Percentiles rank a stretch among this genome's conserved stretches.
Conservation (phyloP, 2,888 invertebrate species). For the Leptura quadrifasciata region DNA sequence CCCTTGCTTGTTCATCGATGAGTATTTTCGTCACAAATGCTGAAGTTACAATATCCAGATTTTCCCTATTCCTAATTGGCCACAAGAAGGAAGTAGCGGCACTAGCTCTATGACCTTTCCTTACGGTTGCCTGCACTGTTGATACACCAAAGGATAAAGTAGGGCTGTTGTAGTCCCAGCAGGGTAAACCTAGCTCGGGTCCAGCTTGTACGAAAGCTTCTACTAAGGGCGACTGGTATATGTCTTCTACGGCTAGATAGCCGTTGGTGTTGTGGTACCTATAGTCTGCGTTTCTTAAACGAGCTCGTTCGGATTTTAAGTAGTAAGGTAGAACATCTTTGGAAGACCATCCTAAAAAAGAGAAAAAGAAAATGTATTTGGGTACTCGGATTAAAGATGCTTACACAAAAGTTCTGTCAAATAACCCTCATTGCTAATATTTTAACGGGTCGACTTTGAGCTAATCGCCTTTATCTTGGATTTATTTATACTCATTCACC, state of each 20-base stretch:
- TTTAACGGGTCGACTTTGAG: no score
- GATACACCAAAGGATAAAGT: conserved; percentile 69
- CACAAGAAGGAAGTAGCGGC: conserved; percentile 78
- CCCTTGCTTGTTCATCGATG: conserved; percentile 72
- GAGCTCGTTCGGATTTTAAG: conserved; percentile 71
- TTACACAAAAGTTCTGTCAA: no score
- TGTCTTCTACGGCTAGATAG: conserved; percentile 78
- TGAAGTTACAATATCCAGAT: conserved; percentile 77
- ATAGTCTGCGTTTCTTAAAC: conserved; percentile 65
- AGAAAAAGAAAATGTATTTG: not conserved
- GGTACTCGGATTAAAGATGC: no score
- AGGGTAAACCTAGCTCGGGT: conserved; percentile 68
- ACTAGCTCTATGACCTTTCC: conserved; percentile 75
- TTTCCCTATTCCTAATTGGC: conserved; percentile 75
- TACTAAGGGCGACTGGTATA: conserved; percentile 73
- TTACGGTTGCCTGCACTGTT: conserved; percentile 72
- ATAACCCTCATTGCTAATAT: no score
- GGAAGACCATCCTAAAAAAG: conserved; percentile 79
- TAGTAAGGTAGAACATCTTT: conserved; percentile 75
- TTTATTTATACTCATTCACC: conserved; percentile 43
- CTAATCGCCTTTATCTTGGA: no score
- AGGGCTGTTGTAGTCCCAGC: conserved; percentile 72
- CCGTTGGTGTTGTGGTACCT: conserved; percentile 79
- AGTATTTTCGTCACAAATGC: conserved; percentile 78
- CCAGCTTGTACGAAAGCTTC: conserved; percentile 69